Evolutionary conservation across 2,113 vertebrate species (phyloP).

Genomic region (Numida meleagris): DNA sequence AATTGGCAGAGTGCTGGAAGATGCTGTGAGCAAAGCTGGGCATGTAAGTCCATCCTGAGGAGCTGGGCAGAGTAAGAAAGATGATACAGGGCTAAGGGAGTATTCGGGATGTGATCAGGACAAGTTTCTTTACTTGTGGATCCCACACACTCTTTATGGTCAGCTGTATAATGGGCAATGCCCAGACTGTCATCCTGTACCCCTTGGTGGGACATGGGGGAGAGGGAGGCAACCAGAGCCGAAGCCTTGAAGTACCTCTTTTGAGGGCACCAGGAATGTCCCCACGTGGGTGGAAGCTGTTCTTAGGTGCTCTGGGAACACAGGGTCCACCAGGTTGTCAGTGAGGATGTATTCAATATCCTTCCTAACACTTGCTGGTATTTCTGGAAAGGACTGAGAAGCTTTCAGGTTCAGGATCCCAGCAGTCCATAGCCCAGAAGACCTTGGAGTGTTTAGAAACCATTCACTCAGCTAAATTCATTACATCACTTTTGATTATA

Average conservation of each 20-base stretch:
- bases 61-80: neutral
- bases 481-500: conserved; percentile 27
- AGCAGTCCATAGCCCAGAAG: neutral
- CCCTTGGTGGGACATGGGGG: neutral
- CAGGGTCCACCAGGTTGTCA: neutral
- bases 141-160: neutral
- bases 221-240: neutral
- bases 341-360: neutral
- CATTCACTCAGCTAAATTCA: neutral
- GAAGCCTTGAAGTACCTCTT: neutral
- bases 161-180: neutral
- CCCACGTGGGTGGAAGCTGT: neutral
- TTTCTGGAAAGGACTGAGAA: neutral
- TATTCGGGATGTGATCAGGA: neutral
- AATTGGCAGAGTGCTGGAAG: neutral
- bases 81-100: neutral
- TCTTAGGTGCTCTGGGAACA: neutral
- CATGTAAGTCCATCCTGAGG: neutral
- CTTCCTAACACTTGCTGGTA: neutral
- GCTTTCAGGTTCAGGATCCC: neutral
- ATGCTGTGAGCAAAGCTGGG: neutral
- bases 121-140: neutral
- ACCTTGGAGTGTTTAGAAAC: conserved; percentile 18
- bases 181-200: neutral
- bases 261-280: neutral